phyloP scores from a whole-genome alignment of 2,888 invertebrate species.

The Athripsodes cinereus region DNA sequence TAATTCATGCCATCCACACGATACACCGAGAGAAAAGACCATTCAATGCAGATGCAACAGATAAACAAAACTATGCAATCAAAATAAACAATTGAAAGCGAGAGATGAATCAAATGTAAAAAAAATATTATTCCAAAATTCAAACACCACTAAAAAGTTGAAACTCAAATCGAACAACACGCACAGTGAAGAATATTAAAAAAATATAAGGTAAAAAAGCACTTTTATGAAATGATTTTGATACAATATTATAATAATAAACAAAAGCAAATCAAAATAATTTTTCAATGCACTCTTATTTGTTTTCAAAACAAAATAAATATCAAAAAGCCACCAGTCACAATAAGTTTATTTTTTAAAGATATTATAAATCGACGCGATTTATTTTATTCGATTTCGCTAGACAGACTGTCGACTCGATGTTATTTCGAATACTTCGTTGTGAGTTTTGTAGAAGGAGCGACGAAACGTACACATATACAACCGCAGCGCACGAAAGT shows the following conservation, averaged over 20 bases:
- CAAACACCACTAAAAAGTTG: not conserved
- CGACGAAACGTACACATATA: not conserved
- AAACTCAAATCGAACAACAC: not conserved
- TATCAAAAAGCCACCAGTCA: not conserved
- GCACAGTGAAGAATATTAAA: not conserved
- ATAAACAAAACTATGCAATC: not conserved
- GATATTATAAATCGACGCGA: not conserved
- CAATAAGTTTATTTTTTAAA: not conserved
- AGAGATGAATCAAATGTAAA: not conserved
- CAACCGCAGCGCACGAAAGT: not conserved
- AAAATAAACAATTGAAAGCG: not conserved
- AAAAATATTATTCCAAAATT: not conserved
- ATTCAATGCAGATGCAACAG: slow-evolving; percentile 6
- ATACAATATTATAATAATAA: not conserved
- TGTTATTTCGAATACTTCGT: not conserved
- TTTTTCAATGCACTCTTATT: not conserved
- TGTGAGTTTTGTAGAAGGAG: not conserved
- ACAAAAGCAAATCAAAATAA: not conserved
- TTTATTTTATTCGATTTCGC: slow-evolving; percentile 2
- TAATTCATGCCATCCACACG: slow-evolving; percentile 9
- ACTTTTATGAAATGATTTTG: not conserved
- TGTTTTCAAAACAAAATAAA: not conserved
- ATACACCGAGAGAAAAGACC: not conserved
- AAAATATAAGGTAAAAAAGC: not conserved
- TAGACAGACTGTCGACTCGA: slow-evolving; percentile 1